A percentile compares a stretch with the other conserved stretches of the same genome.
Conservation (phyloP, 2,113 vertebrate species). For the Passer montanus region DNA sequence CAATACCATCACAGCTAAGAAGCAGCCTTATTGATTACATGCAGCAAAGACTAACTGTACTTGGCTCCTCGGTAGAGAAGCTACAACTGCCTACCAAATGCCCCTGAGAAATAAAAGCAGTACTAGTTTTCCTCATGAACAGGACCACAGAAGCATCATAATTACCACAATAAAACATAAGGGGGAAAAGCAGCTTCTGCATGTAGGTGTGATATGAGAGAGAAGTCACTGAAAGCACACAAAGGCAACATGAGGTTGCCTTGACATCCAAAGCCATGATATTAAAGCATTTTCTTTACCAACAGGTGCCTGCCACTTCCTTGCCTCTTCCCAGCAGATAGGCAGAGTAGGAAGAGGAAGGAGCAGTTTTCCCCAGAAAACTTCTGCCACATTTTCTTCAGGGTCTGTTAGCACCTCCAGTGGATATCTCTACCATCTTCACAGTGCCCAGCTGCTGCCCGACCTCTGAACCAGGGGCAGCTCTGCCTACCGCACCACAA, state of each 20-base stretch:
- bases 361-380: background rate
- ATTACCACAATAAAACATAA: background rate
- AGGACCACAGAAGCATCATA: background rate
- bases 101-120: background rate
- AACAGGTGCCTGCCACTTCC: accelerated
- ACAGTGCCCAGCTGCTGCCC: background rate
- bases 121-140: background rate
- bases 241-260: background rate
- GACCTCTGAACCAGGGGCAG: background rate
- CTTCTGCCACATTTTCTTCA: background rate
- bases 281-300: background rate
- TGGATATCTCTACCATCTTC: background rate
- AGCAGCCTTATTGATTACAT: background rate
- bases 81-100: background rate
- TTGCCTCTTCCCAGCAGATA: background rate
- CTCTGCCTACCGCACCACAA: background rate
- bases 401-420: background rate
- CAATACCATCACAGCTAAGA: background rate
- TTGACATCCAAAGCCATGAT: background rate
- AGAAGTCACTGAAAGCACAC: background rate
- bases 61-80: background rate
- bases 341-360: background rate
- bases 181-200: accelerated
- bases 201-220: background rate
- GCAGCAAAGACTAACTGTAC: background rate